These are phyloP conservation scores for Octopus sinensis DNA, from an alignment of 1,140 invertebrate genomes.

Conservation along the genomic window DNA sequence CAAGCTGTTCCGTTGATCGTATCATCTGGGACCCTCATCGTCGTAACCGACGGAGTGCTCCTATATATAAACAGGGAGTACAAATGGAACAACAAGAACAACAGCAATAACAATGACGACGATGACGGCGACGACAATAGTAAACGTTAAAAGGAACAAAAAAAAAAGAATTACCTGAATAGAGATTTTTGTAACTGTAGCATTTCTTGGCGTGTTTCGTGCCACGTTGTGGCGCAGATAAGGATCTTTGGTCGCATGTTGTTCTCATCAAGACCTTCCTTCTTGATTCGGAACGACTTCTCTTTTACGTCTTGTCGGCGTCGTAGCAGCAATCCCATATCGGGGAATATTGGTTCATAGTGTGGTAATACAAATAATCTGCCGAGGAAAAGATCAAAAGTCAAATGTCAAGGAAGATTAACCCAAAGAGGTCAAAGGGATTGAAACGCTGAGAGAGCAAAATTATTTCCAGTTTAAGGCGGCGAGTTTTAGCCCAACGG, in stretches of 20 bases:
- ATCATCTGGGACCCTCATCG: no score
- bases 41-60: no score
- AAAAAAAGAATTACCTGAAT: slow-evolving; percentile 31
- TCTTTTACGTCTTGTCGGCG: slow-evolving; percentile 88
- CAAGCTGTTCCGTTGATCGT: no score
- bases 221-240: slow-evolving; percentile 47
- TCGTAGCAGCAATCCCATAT: slow-evolving; percentile 93
- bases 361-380: slow-evolving; percentile 88
- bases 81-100: background rate
- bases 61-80: no score
- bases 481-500: no score
- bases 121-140: background rate
- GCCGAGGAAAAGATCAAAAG: background rate
- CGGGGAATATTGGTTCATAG: slow-evolving; percentile 88
- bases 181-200: slow-evolving; percentile 42
- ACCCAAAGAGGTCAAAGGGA: no score
- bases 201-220: slow-evolving; percentile 44
- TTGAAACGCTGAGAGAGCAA: no score
- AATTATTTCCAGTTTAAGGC: no score
- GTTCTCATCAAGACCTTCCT: background rate
- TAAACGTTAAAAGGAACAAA: background rate
- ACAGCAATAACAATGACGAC: background rate
- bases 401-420: no score
- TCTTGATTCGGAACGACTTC: slow-evolving; percentile 64
- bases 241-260: slow-evolving; percentile 29